These are phyloP conservation scores for Spongilla lacustris DNA, from an alignment of 37 sponge, comb jelly and placozoan genomes.

Conservation along the genomic window DNA sequence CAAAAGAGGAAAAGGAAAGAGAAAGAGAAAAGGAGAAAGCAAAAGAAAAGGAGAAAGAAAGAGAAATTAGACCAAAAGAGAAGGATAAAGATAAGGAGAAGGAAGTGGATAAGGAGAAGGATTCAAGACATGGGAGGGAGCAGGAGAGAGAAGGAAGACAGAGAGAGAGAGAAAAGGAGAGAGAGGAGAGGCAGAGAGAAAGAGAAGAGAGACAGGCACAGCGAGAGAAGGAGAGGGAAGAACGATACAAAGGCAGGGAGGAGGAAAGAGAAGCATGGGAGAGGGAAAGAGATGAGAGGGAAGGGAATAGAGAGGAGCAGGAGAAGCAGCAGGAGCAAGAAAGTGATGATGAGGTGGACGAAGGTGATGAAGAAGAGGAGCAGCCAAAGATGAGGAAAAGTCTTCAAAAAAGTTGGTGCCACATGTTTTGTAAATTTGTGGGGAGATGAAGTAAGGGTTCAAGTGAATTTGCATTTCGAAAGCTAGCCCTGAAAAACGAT, in stretches of 20 bases:
- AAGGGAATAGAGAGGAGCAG: background rate
- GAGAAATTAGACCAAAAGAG: background rate
- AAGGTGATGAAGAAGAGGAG: background rate
- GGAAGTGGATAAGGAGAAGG: background rate
- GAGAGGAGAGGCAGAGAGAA: background rate
- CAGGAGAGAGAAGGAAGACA: background rate
- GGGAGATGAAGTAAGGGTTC: background rate
- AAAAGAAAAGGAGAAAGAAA: background rate
- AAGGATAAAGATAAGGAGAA: background rate
- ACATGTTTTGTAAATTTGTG: background rate
- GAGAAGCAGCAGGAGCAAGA: background rate
- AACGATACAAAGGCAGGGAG: background rate
- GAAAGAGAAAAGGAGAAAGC: background rate
- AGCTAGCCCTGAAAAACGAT: no score
- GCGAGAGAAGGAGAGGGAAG: background rate
- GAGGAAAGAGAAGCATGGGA: conserved; percentile 9
- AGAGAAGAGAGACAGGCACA: background rate
- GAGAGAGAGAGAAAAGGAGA: background rate
- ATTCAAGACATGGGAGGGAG: background rate
- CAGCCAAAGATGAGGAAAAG: background rate
- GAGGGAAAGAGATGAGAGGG: background rate
- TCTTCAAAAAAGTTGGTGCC: background rate
- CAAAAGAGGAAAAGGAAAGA: background rate
- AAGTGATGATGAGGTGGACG: background rate
- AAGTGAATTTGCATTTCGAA: background rate